phyloP scores from a whole-genome alignment of 2,888 invertebrate species.

The Prosopocoilus inquinatus region DNA sequence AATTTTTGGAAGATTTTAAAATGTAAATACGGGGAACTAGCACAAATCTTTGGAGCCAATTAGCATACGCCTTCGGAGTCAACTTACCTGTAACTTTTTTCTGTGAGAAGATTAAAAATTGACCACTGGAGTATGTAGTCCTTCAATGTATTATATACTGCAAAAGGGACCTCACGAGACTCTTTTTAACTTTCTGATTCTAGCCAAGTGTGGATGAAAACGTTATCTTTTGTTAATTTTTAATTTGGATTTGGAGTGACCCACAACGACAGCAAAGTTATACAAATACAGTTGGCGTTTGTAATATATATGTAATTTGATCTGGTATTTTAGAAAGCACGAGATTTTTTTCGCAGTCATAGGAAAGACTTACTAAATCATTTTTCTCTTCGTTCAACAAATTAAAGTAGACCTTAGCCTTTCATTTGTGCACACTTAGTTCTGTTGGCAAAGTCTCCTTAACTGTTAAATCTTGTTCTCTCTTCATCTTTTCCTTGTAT shows the following conservation, averaged over 20 bases:
- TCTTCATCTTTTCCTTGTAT: background rate
- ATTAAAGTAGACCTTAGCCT: background rate
- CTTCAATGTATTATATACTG: background rate
- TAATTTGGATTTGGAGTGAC: constrained; percentile 2
- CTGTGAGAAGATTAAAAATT: too few species aligned
- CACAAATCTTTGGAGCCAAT: too few species aligned
- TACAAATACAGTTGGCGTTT: background rate
- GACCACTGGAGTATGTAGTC: too few species aligned
- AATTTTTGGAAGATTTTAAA: too few species aligned
- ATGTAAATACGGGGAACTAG: too few species aligned
- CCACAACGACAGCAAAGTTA: background rate
- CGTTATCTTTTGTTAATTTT: background rate
- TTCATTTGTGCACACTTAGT: background rate
- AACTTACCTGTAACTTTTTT: too few species aligned
- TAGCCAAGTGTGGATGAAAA: background rate
- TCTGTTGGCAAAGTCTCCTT: constrained; percentile 1
- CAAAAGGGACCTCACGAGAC: background rate
- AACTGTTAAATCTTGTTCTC: constrained; percentile 1
- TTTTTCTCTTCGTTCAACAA: background rate
- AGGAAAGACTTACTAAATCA: background rate
- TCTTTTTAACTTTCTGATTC: background rate
- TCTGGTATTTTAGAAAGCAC: background rate
- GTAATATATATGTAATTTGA: background rate
- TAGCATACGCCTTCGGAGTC: too few species aligned
- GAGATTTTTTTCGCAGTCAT: constrained; percentile 1